Evolutionary conservation across 2,797 vertebrate species (phyloP), one percentile per base, ranked within the genome.

Genomic region (Urosaurus nigricauda): DNA sequence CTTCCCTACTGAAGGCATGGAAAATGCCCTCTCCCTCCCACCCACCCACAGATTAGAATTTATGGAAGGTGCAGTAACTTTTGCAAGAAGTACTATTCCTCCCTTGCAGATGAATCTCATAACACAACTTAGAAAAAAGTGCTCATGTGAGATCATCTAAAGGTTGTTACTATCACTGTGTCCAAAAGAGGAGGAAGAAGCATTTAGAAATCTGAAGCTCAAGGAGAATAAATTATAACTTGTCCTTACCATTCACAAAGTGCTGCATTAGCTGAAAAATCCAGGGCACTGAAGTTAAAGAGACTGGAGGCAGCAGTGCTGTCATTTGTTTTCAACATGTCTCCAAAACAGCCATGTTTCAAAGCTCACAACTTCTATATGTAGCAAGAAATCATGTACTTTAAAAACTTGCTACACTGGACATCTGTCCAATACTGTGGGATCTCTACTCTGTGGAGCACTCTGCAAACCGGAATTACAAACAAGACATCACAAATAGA

Each of bases 61-160:
- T 89, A 92, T 88, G 93, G 93, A 84, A 95, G 94, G 95, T 82
- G 83, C 12, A 89, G 90, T 90, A 92, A 94, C 35, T 90, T 56
- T 74, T 71, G 92, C 93, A 93, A 47, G 93, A 95, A 91, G 94
- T 92, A 95, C 90, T 93, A 92, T 71, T 94, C 90, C 91, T 93
- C 94, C 88, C 90, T 93, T 84, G 53, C 86, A 92, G 86, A 95
- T 92, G 91, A 92, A 95, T 93, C 94, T 91, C 92, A 92, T 90
- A 94, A 94, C 90, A 92, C 89, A 93, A 95, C 91, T 94, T 90
- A 91, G 94, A 78, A 68, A 86, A 91, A 96, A 95, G 92, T 95
- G 95, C 95, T 89, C 95, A 90, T 94, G 92, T 91, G 90, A 95
- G 93, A 94, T 92, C 93, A 92, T 94, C 92, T 65, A 93, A 92